Evolutionary conservation across 35 echinoderm and acorn worm species (phyloP).

Genomic region (Ptychodera flava): DNA sequence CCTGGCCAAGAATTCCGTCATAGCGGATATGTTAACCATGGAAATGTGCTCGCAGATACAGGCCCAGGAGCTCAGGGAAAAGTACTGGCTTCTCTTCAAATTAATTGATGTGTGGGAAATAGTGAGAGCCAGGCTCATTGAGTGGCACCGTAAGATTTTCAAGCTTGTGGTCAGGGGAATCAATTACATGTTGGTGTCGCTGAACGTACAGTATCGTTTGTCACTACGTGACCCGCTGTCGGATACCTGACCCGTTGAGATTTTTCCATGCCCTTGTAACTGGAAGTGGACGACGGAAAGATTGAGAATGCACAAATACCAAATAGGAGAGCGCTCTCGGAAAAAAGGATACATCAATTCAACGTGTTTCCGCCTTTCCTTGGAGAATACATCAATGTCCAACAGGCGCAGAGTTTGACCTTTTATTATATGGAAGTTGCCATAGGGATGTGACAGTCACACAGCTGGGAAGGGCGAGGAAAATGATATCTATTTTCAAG

Average conservation of each 20-base stretch:
- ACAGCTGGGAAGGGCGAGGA: too few species aligned
- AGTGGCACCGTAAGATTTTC: not conserved
- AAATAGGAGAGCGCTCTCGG: too few species aligned
- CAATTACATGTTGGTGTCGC: not conserved
- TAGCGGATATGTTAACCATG: constrained; percentile 43
- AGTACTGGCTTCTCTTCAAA: constrained; percentile 76
- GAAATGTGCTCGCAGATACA: constrained; percentile 86
- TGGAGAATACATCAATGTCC: too few species aligned
- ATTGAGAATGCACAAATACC: too few species aligned
- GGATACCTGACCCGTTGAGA: not conserved
- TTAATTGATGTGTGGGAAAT: constrained; percentile 35
- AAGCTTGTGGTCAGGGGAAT: not conserved
- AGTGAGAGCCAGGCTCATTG: not conserved
- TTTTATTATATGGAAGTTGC: too few species aligned
- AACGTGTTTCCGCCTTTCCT: too few species aligned
- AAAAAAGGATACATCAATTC: too few species aligned
- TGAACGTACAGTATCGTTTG: not conserved
- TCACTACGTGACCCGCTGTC: not conserved
- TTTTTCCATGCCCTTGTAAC: too few species aligned
- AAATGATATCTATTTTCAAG: too few species aligned
- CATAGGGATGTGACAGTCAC: too few species aligned
- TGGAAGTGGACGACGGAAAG: too few species aligned
- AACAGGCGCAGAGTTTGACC: too few species aligned
- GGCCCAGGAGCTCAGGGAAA: constrained; percentile 45
- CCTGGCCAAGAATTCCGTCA: constrained; percentile 68